Percentiles rank a stretch among this genome's conserved stretches.
phyloP scores from a whole-genome alignment of 1,140 invertebrate genomes.

The Megathymus violae region DNA sequence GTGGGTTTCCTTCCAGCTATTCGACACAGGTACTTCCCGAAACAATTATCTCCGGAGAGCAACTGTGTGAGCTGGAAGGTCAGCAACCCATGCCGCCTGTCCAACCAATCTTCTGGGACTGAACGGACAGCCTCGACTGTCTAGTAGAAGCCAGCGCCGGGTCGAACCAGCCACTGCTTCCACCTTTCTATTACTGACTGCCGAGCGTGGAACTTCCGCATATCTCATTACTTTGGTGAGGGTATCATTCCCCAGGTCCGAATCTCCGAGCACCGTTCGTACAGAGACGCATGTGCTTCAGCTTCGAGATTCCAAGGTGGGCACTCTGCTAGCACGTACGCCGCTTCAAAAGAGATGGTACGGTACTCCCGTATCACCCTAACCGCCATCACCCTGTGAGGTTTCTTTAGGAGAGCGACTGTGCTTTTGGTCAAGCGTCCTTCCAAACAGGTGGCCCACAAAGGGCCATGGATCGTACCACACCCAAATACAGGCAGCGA shows the following conservation, averaged over 20 bases:
- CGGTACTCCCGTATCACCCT: constrained; percentile 11
- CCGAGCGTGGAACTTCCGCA: not conserved
- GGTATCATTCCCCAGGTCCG: not conserved
- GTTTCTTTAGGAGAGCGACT: not conserved
- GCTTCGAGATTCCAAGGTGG: constrained; percentile 2
- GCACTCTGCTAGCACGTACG: not conserved
- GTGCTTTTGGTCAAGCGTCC: not conserved
- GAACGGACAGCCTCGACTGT: not conserved
- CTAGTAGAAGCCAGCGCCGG: not conserved
- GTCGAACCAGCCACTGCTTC: too few relatives aligned
- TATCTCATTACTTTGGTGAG: not conserved
- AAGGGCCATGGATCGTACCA: too few relatives aligned
- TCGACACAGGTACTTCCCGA: too few relatives aligned
- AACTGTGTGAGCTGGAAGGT: too few relatives aligned
- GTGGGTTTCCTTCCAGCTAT: too few relatives aligned
- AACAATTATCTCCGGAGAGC: too few relatives aligned
- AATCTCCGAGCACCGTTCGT: not conserved
- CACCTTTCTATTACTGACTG: not conserved
- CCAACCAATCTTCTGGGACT: too few relatives aligned
- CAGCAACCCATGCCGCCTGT: too few relatives aligned
- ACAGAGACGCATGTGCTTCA: not conserved
- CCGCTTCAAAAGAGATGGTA: constrained; percentile 15
- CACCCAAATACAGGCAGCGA: constrained; percentile 13
- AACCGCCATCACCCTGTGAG: constrained; percentile 8
- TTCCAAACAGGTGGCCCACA: constrained; percentile 2